Evolutionary conservation across 2,888 invertebrate genomes (phyloP).

Genomic region (Resseliella maxima): DNA sequence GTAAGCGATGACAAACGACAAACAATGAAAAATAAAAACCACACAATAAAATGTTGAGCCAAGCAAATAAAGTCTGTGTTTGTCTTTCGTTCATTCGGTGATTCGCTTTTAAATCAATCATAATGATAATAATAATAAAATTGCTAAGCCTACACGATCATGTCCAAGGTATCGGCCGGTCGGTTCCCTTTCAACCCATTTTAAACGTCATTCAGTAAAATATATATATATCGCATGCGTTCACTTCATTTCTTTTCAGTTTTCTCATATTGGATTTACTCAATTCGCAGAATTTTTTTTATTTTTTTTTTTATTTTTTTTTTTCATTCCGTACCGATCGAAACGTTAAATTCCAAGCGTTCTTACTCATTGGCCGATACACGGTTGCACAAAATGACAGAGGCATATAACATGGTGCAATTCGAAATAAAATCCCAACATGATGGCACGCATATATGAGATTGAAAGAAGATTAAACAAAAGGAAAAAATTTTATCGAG

Average conservation of each 20-base stretch:
- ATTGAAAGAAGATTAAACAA: too few relatives aligned
- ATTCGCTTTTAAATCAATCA: conserved; percentile 26
- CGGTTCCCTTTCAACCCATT: conserved; percentile 22
- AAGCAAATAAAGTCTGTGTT: not conserved
- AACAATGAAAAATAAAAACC: not conserved
- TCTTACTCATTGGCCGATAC: not conserved
- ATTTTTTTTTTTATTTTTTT: too few relatives aligned
- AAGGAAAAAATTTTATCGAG: too few relatives aligned
- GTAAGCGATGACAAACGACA: not conserved
- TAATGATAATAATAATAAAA: not conserved
- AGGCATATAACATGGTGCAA: too few relatives aligned
- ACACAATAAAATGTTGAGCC: not conserved
- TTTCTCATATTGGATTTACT: not conserved
- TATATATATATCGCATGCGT: not conserved
- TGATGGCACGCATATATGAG: too few relatives aligned
- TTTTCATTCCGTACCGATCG: too few relatives aligned
- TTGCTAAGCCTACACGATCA: not conserved
- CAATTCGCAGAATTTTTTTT: conserved; percentile 5
- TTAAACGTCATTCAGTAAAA: conserved; percentile 20
- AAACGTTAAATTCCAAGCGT: not conserved
- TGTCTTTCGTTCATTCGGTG: not conserved
- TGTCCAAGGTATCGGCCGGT: not conserved
- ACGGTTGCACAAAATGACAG: not conserved
- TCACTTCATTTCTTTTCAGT: not conserved
- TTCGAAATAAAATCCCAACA: too few relatives aligned